A percentile compares a stretch with the other conserved stretches of the same genome.
Conservation (phyloP, 2,888 invertebrate genomes). For the Tetranychus truncatus region DNA sequence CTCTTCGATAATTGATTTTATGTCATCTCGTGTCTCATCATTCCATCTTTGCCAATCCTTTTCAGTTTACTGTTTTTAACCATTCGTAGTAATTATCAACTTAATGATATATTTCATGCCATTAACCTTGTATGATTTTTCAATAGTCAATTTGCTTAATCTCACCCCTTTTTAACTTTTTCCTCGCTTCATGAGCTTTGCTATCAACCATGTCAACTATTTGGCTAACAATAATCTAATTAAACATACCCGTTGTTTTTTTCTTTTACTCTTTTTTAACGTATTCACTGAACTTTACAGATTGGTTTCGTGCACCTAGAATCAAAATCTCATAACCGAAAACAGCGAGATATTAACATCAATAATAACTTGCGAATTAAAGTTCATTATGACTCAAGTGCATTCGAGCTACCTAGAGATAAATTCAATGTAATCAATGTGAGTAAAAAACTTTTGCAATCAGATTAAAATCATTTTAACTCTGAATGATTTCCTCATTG, state of each 20-base stretch:
- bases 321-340: background rate
- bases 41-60: too few species aligned
- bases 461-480: background rate
- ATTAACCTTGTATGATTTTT: background rate
- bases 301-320: background rate
- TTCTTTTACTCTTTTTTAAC: background rate
- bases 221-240: background rate
- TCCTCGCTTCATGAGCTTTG: too few species aligned
- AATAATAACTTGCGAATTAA: constrained; percentile 47
- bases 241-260: background rate
- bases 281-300: background rate
- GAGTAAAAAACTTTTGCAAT: constrained; percentile 38
- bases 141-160: background rate
- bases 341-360: background rate
- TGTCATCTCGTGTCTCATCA: too few species aligned
- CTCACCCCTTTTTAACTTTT: background rate
- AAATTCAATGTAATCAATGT: constrained; percentile 75
- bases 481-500: background rate
- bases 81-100: too few species aligned
- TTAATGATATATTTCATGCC: background rate
- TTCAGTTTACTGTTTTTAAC: background rate
- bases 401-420: constrained; percentile 60
- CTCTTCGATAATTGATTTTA: background rate
- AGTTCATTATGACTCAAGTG: constrained; percentile 66
- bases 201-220: background rate